Base-by-base conservation (phyloP, 2,113 vertebrate genomes). In the Syngnathoides biaculeatus region DNA sequence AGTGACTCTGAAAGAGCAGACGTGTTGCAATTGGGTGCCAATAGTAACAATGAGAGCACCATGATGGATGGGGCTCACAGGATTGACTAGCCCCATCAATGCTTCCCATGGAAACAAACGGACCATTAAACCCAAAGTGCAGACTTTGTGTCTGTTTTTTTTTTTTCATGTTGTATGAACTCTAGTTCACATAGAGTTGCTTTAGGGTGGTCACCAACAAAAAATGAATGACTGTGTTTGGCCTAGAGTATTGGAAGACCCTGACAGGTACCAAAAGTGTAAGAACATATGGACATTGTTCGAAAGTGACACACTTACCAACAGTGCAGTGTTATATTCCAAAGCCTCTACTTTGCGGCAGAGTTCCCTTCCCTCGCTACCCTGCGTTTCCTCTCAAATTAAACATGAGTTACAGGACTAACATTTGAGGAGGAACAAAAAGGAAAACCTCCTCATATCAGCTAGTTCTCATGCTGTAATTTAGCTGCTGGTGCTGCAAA, bases 21-120 rank as follows among this genome's bases (percentile, higher is more conserved):
- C 70, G 55, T 73, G 70, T 79, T 74, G 42, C 71, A 53, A 78
- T 72, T 50, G 56, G 61, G 75, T 84, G 75, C 72, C 77, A 77
- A 82, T 83, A 79, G 60, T 74, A 74, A 78, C 78, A 85, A 80
- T 72, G 60, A 67, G 59, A 65, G 56, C 15, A 3, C 22, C 60
- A 56, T 87, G 85, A 86, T 85, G 72, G 79, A 88, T 82, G 75
- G 35, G 42, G 78, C 81, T 73, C 82, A 19, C 27, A 69, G 67
- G 82, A 64, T 69, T 69, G 65, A 84, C 64, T 79, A 70, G 59
- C 64, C 75, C 65, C 85, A 87, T 88, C 83, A 83, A 73, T 84
- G 74, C 8, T 64, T 73, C 61, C 43, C 72, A 69, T 73, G 74
- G 83, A 87, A 82, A 78, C 74, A 83, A 87, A 82, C 74, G 73